Conservation (phyloP, 2,888 invertebrate genomes). For the Diloba caeruleocephala region DNA sequence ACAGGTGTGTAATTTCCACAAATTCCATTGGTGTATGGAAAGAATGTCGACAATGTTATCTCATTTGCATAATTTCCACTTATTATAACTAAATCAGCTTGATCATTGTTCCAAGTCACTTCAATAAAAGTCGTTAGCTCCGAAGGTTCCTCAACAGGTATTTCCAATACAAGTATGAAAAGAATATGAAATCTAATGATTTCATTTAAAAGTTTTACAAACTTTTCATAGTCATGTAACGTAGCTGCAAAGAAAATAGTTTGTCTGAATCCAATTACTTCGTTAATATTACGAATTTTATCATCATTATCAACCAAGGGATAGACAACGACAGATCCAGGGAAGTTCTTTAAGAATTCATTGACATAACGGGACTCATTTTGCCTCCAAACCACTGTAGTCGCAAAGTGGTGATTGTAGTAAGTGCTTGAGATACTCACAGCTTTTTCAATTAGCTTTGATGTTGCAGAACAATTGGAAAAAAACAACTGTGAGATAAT, state of each 20-base stretch:
- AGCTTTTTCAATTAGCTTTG: conserved; percentile 55
- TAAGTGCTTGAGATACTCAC: conserved; percentile 58
- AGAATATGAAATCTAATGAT: conserved; percentile 56
- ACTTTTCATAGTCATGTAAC: conserved; percentile 59
- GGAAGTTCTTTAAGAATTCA: conserved; percentile 56
- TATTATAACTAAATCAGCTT: conserved; percentile 67
- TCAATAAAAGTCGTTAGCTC: conserved; percentile 54
- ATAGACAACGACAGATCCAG: conserved; percentile 56
- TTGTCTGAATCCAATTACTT: conserved; percentile 58
- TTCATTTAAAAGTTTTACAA: conserved; percentile 55
- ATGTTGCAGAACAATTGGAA: conserved; percentile 4
- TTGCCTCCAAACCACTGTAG: conserved; percentile 62
- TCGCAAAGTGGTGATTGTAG: conserved; percentile 54
- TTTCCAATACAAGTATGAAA: conserved; percentile 62
- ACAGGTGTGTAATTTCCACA: conserved; percentile 66
- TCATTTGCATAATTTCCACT: conserved; percentile 43
- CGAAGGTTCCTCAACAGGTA: conserved; percentile 25
- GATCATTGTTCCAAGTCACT: conserved; percentile 65
- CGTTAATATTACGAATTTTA: conserved; percentile 36
- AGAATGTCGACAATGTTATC: conserved; percentile 63
- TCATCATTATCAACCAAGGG: conserved; percentile 40
- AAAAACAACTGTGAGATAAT: conserved; percentile 13
- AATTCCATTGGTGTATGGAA: conserved; percentile 61
- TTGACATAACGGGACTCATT: conserved; percentile 47
- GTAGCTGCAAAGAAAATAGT: conserved; percentile 63